These are phyloP conservation scores for Drosophila borealis DNA, from an alignment of 2,888 invertebrate genomes.

Conservation along the genomic window DNA sequence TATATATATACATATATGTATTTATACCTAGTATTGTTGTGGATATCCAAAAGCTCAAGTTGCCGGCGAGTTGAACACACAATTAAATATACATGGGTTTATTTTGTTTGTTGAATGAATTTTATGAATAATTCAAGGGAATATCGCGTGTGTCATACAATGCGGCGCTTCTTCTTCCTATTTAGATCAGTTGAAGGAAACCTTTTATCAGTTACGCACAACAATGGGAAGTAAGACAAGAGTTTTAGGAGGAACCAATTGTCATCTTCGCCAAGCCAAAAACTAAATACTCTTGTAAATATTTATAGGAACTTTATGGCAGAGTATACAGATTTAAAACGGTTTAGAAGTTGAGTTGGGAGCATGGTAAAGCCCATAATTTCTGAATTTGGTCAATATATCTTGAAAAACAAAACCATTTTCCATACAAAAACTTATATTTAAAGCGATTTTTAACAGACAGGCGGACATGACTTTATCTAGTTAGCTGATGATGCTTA, in stretches of 20 bases:
- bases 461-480: too few relatives aligned
- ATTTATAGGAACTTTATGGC: too few relatives aligned
- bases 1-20: neutral
- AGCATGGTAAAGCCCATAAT: too few relatives aligned
- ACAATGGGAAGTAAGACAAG: constrained; percentile 9
- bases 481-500: too few relatives aligned
- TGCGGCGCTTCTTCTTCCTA: constrained; percentile 7
- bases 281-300: too few relatives aligned
- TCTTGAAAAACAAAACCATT: too few relatives aligned
- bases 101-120: constrained; percentile 36
- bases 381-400: too few relatives aligned
- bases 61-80: constrained; percentile 13
- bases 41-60: constrained; percentile 25
- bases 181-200: constrained; percentile 26
- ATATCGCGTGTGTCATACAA: constrained; percentile 24
- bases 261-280: too few relatives aligned
- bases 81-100: constrained; percentile 11
- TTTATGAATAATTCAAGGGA: constrained; percentile 65
- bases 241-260: neutral
- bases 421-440: too few relatives aligned
- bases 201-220: constrained; percentile 36
- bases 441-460: too few relatives aligned
- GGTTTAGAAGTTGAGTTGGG: too few relatives aligned
- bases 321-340: too few relatives aligned
- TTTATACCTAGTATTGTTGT: constrained; percentile 23